These are phyloP conservation scores for Pimephales promelas DNA, from an alignment of 2,113 vertebrate genomes.

Conservation along the genomic window DNA sequence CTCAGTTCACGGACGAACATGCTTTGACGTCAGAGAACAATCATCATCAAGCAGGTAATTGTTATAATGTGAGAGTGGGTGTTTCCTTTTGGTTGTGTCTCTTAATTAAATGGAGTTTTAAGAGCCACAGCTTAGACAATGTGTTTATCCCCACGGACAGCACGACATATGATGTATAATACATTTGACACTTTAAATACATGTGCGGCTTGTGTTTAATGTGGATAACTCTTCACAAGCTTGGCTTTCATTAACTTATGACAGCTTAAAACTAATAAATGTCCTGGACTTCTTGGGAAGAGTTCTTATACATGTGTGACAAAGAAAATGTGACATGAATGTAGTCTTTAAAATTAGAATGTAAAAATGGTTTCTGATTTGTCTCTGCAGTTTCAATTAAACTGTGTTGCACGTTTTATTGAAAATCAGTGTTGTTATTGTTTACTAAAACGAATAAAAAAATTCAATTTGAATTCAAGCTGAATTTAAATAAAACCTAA, in stretches of 20 bases:
- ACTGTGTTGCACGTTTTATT: not conserved
- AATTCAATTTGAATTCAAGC: not conserved
- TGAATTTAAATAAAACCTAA: not conserved
- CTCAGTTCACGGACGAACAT: not conserved
- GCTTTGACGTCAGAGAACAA: slow-evolving; percentile 48
- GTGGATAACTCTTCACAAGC: not conserved
- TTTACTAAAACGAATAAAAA: not conserved
- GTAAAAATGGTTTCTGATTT: not conserved
- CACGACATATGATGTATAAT: slow-evolving; percentile 17
- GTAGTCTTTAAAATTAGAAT: not conserved
- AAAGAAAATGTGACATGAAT: slow-evolving; percentile 5
- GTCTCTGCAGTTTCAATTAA: not conserved
- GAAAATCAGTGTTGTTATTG: not conserved
- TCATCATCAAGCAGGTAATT: slow-evolving; percentile 37
- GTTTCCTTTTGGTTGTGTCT: not conserved
- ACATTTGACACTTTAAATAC: slow-evolving; percentile 14
- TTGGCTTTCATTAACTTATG: slow-evolving; percentile 15
- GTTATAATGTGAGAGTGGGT: slow-evolving; percentile 28
- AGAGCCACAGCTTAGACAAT: slow-evolving; percentile 29
- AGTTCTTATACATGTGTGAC: not conserved
- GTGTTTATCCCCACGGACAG: slow-evolving; percentile 32
- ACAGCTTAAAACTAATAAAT: slow-evolving; percentile 9
- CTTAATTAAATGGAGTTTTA: slow-evolving; percentile 52
- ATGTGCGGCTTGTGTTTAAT: not conserved
- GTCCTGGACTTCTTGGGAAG: not conserved